Base-by-base conservation (phyloP, 2,888 invertebrate species). In the Ophion slaviceki region DNA sequence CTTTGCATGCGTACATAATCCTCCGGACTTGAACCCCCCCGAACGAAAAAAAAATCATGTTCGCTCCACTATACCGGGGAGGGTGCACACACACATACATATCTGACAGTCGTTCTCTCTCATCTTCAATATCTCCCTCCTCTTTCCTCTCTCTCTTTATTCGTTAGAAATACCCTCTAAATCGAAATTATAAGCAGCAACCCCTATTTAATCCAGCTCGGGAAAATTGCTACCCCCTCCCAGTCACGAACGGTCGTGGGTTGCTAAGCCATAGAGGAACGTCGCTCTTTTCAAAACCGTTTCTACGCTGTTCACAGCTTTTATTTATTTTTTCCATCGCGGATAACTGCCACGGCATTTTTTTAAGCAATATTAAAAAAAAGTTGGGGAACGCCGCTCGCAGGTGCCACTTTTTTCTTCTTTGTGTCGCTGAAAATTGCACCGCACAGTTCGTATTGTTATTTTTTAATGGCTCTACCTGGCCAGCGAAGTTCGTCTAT, bases 101-200 rank as follows among this genome's bases (percentile, higher is more conserved):
- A 82, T 82, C 70, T 47, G 79, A 79, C 80, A 47, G 66, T 47
- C 40, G 32, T 57, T 53, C 66, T 82, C 67, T 32, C 59, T 45
- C 59, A 28, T 57, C 45, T 36, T 59, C 6, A 8, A 53, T 53
- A 17, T 32, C 24, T n/a, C 14, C 61, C 24, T n/a, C 7, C 45
- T 11, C 28, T 14, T 10, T 5, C 20, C 32, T 53, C n/a, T 11
- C 53, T 20, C 20, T 45, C 74, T 24, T 57, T 67, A 45, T 67
- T 80, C 61, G 32, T 14, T 74, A 47, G 11, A 45, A 28, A 32
- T 68, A 66, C 40, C 53, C 66, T 64, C 72, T 68, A 59, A 77
- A 77, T 85, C 59, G 14, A 67, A 82, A 79, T 79, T 66, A 79
- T 76, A 36, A 85, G 70, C 72, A 64, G 74, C 62, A 68, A 64